Percentiles rank a stretch among this genome's conserved stretches.
Evolutionary conservation across 2,888 invertebrate genomes (phyloP).

Genomic region (Idaea dimidiata): DNA sequence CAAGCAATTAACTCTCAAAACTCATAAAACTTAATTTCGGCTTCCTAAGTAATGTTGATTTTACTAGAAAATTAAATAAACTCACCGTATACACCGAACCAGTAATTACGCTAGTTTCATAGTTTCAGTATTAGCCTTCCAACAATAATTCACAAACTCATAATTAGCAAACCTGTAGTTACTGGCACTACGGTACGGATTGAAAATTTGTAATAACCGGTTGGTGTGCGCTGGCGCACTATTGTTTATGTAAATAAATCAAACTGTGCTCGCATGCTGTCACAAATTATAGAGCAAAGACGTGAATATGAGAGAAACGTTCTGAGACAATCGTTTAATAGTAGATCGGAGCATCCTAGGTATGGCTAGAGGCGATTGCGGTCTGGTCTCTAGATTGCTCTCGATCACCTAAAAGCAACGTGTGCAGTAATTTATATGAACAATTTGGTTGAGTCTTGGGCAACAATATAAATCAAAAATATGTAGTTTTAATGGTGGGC

Average conservation of each 20-base stretch:
- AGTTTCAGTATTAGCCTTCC: conserved; percentile 8
- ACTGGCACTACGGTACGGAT: conserved; percentile 35
- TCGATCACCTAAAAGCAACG: conserved; percentile 35
- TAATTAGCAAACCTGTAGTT: conserved; percentile 37
- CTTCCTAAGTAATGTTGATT: conserved; percentile 13
- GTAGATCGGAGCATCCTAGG: conserved; percentile 57
- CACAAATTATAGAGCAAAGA: conserved; percentile 67
- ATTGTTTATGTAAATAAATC: conserved; percentile 76
- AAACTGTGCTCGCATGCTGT: conserved; percentile 53
- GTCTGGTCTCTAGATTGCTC: conserved; percentile 42
- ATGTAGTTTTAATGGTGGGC: neutral
- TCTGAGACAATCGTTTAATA: conserved; percentile 69
- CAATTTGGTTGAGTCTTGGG: conserved; percentile 8
- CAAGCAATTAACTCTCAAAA: conserved; percentile 14
- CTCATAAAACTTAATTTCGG: neutral
- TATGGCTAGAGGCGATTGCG: conserved; percentile 48
- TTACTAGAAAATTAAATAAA: conserved; percentile 19
- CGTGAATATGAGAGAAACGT: conserved; percentile 60
- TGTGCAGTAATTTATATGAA: conserved; percentile 17
- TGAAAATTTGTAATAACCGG: conserved; percentile 59
- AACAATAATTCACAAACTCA: conserved; percentile 34
- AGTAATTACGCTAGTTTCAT: conserved; percentile 20
- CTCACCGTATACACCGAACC: conserved; percentile 18
- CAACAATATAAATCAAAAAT: neutral
- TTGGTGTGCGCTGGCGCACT: conserved; percentile 36